A percentile compares a stretch with the other conserved stretches of the same genome.
These are phyloP conservation scores for Lingula anatina DNA, from an alignment of 2,888 invertebrate genomes.

Conservation along the genomic window DNA sequence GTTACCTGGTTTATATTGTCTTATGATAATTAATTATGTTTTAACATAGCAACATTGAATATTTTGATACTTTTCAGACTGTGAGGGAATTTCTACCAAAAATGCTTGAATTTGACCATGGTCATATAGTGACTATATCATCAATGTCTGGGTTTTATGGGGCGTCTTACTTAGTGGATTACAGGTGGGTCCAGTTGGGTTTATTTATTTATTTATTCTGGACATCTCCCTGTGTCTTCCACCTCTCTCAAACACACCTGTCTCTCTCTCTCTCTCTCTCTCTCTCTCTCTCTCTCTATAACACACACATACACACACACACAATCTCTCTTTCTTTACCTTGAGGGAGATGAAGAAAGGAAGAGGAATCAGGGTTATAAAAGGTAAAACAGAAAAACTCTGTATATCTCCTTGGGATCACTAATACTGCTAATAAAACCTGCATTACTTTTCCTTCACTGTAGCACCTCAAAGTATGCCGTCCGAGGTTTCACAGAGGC, in stretches of 20 bases:
- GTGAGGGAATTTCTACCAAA: conserved; percentile 82
- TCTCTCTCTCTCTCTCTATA: too few relatives aligned
- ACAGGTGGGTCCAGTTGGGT: neutral
- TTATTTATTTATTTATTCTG: neutral
- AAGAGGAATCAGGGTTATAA: too few relatives aligned
- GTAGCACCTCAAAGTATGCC: neutral
- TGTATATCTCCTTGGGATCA: too few relatives aligned
- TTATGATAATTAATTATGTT: neutral
- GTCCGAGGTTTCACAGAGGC: neutral
- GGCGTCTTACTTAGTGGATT: conserved; percentile 65
- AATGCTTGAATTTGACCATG: conserved; percentile 78
- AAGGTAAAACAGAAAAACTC: too few relatives aligned
- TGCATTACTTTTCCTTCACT: neutral
- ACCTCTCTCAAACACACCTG: too few relatives aligned
- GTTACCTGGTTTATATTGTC: conserved; percentile 7
- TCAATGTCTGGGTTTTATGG: conserved; percentile 81
- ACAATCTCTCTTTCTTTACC: too few relatives aligned
- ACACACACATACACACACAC: too few relatives aligned
- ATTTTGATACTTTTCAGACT: conserved; percentile 61
- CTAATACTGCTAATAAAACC: too few relatives aligned
- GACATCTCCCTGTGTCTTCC: too few relatives aligned
- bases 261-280: too few relatives aligned
- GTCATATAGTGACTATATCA: conserved; percentile 87
- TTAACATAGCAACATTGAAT: neutral
- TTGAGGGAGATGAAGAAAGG: too few relatives aligned